Evolutionary conservation across 2,113 vertebrate species (phyloP), one percentile per base, ranked within the genome.

Genomic region (Mungos mungo): DNA sequence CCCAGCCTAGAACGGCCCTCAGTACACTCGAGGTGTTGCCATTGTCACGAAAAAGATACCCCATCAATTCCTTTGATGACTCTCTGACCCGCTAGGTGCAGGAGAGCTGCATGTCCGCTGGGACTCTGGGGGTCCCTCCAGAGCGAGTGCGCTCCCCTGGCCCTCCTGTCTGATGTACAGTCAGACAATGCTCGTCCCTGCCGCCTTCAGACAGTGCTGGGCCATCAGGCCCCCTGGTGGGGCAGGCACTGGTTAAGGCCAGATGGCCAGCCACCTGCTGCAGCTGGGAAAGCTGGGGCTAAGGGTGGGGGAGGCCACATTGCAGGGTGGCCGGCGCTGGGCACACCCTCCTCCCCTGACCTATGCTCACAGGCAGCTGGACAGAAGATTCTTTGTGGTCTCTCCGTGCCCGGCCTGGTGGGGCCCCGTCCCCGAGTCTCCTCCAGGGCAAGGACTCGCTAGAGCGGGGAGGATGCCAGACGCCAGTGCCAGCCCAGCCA

Each of bases 31-130:
- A 41, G 72, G 41, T 9, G 2, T 76, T 7, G 41, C 25, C 45
- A 45, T 15, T 13, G 72, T 77, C 74, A 47, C 13, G 14, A 8
- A 38, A 65, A 90, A 54, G 6, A 12, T 7, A 54, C 25, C n/a
- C 52, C 0, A 25, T 16, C 18, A 21, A 38, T 18, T 81, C 15
- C 69, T 71, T 10, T 23, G 60, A n/a, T 45, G 52, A n/a, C 38
- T 29, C 41, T 4, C 8, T 14, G 84, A 27, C 4, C 0, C 13
- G 45, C 11, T 14, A 8, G 16, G 57, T 76, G 35, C 35, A 6
- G 69, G 13, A 5, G 47, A 38, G 83, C n/a, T 12, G 77, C 3
- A 2, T 0, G 0, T 7, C 66, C 9, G 2, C 7, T 16, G 13
- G 7, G 52, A 11, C 29, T 68, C 2, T 0, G 10, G 68, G 65